phyloP scores from a whole-genome alignment of 2,888 invertebrate genomes.

The Rhodophaea formosa region DNA sequence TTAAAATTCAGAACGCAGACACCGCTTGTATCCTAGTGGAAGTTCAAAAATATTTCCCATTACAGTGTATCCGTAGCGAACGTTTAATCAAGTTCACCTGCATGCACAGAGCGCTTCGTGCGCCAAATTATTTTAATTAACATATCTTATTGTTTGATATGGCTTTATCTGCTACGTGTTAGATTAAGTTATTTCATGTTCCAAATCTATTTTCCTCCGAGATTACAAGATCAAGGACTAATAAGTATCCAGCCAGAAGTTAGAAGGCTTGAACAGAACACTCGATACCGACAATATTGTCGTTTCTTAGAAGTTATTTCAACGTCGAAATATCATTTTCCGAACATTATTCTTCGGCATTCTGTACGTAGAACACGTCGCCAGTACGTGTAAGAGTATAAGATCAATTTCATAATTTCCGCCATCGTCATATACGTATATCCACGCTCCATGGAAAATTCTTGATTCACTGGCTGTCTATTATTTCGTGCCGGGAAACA shows the following conservation, averaged over 20 bases:
- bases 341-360: conserved; percentile 24
- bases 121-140: conserved; percentile 47
- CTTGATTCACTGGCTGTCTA: conserved; percentile 19
- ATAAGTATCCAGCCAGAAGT: too few species aligned
- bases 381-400: conserved; percentile 32
- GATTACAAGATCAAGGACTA: too few species aligned
- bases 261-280: too few species aligned
- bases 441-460: conserved; percentile 5
- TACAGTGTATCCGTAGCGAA: conserved; percentile 31
- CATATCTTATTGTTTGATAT: conserved; percentile 22
- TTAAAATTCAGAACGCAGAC: conserved; percentile 63
- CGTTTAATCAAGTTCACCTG: conserved; percentile 44
- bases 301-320: background rate
- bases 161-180: background rate
- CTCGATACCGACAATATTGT: background rate
- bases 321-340: background rate
- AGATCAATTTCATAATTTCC: conserved; percentile 13
- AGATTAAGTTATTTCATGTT: too few species aligned
- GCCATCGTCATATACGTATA: background rate
- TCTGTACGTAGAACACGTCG: conserved; percentile 31
- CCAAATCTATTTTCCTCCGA: too few species aligned
- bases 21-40: conserved; percentile 35
- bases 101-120: conserved; percentile 25
- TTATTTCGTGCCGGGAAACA: conserved; percentile 21
- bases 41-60: conserved; percentile 45